Percentiles rank a stretch among this genome's conserved stretches.
These are phyloP conservation scores for Phalanger gymnotis DNA, from an alignment of 2,797 vertebrate species.

Conservation along the genomic window DNA sequence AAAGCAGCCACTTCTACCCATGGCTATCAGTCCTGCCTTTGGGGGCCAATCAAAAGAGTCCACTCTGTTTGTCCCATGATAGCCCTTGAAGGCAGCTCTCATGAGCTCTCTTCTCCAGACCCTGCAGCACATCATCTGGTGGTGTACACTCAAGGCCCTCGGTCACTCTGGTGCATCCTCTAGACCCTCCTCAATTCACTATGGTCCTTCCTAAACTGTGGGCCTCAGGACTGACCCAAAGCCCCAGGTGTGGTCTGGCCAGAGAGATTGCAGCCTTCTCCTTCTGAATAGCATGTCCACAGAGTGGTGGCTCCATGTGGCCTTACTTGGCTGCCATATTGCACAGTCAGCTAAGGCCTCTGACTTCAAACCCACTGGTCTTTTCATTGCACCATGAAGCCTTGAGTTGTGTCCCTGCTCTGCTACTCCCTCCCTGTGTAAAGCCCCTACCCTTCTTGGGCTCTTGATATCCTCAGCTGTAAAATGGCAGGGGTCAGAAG, in stretches of 20 bases:
- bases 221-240: neutral
- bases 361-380: neutral
- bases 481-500: neutral
- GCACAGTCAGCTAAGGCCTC: neutral
- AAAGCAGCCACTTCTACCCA: neutral
- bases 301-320: neutral
- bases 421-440: neutral
- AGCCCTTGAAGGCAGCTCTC: neutral
- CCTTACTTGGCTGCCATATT: neutral
- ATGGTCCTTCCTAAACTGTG: neutral
- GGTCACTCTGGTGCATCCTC: neutral
- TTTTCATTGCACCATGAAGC: neutral
- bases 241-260: too few species aligned
- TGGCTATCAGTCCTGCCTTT: neutral
- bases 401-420: neutral
- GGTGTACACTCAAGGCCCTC: neutral
- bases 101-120: neutral
- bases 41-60: neutral
- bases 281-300: too few species aligned
- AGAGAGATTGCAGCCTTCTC: too few species aligned
- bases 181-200: neutral
- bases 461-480: neutral
- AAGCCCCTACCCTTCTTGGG: neutral
- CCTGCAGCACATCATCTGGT: neutral
- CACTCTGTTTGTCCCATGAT: neutral